Base-by-base conservation (phyloP, 2,113 vertebrate species). In the Gallinago paraguaiae region DNA sequence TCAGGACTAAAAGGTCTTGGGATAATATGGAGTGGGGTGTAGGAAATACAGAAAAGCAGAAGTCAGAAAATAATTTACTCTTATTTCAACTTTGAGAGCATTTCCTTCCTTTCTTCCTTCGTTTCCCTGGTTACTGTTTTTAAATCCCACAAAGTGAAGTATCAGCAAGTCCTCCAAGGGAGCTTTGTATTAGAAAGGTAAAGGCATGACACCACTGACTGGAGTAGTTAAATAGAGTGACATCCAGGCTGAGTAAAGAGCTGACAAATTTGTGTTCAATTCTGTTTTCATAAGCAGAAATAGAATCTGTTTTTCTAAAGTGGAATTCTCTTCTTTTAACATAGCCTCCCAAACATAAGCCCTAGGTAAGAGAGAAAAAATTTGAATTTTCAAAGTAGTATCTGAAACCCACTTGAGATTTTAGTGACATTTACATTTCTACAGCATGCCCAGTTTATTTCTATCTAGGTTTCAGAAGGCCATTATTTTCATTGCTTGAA, bases 371-470 rank as follows among this genome's bases (percentile, higher is more conserved):
- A 57, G 46, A 96, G 77, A 75, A n/a, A 3, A 86, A 81, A 75
- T 51, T 24, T 93, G 89, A 92, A 63, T 91, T 80, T 75, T 95
- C 81, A 70, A 63, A 81, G 75, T 50, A 53, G 24, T 41, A 48
- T 60, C 83, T 50, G 68, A 72, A 84, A 86, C 3, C 25, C 83
- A n/a, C 30, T 41, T 77, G 74, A 86, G 69, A 46, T 69, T 93
- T 88, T 65, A 63, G 39, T 84, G 82, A 79, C 86, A 93, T 93
- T 97, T 96, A 82, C 31, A 76, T 95, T 96, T 94, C 84, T 84
- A 45, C 83, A 76, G 45, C 2, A 14, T 61, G 24, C 71, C 70
- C 77, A 23, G 57, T 94, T 95, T 86, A 88, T 94, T 96, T 94
- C 84, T 86, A 13, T 17, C 86, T 84, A 31, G 18, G 74, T 87